phyloP scores from a whole-genome alignment of 1,140 invertebrate genomes.

The Diachasma alloeum region DNA sequence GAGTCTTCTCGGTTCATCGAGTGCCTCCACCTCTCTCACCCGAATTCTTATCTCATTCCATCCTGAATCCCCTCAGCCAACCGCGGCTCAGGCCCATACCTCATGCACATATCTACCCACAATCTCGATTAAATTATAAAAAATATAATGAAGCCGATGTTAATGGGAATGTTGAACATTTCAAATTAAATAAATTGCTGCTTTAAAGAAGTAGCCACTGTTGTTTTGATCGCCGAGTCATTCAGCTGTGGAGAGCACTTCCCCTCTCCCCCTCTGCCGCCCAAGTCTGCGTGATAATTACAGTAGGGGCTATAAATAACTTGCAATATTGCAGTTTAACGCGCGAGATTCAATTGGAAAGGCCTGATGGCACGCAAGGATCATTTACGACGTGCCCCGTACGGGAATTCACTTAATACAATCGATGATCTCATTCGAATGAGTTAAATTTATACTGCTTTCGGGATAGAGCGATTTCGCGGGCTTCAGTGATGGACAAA shows the following conservation, averaged over 20 bases:
- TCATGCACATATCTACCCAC: neutral
- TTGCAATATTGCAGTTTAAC: constrained; percentile 46
- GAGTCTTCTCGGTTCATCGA: constrained; percentile 27
- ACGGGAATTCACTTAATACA: constrained; percentile 33
- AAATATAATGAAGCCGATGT: neutral
- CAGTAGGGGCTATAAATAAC: constrained; percentile 36
- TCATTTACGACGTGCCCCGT: constrained; percentile 38
- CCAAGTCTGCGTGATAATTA: constrained; percentile 22
- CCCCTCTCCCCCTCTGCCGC: neutral
- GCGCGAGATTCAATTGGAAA: constrained; percentile 51
- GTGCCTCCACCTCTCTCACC: neutral
- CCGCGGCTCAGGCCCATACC: neutral
- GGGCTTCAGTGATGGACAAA: neutral
- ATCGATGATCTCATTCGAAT: constrained; percentile 39
- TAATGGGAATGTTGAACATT: neutral
- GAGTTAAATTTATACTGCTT: too few relatives aligned
- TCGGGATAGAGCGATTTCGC: too few relatives aligned
- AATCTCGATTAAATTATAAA: neutral
- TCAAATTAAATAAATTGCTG: neutral
- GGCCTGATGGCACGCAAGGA: constrained; percentile 45
- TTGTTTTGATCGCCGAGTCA: neutral
- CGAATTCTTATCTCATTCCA: neutral
- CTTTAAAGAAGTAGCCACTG: neutral
- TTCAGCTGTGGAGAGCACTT: neutral
- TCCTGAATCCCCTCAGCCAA: neutral